A percentile compares a stretch with the other conserved stretches of the same genome.
These are phyloP conservation scores for Pycnonotus jocosus DNA, from an alignment of 2,113 vertebrate genomes.

Conservation along the genomic window DNA sequence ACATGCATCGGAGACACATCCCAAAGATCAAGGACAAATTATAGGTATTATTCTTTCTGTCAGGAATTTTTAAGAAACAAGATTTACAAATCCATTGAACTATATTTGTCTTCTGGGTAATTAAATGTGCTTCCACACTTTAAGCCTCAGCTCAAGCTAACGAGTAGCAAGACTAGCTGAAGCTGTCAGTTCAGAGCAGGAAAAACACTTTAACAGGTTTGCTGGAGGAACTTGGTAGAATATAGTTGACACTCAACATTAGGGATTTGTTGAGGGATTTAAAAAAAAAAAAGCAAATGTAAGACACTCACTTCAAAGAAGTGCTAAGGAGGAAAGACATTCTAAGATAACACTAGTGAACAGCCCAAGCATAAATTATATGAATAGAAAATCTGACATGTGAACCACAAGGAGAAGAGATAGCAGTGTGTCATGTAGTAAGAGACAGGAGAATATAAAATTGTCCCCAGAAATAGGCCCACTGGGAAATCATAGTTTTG, in stretches of 20 bases:
- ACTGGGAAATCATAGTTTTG: not conserved
- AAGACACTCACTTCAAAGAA: conserved; percentile 39
- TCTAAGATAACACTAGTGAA: not conserved
- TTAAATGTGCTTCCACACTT: not conserved
- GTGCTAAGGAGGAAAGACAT: not conserved
- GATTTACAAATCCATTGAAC: not conserved
- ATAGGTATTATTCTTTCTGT: not conserved
- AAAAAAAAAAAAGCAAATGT: not conserved
- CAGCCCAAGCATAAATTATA: not conserved
- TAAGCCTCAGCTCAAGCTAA: not conserved
- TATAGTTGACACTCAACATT: not conserved
- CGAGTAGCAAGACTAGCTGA: not conserved
- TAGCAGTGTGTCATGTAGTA: not conserved
- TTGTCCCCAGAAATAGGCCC: not conserved
- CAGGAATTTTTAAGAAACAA: not conserved
- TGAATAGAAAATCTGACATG: not conserved
- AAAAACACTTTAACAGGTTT: not conserved
- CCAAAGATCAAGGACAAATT: not conserved
- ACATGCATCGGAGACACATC: not conserved
- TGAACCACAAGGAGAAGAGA: not conserved
- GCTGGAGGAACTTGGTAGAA: not conserved
- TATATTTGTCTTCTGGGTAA: not conserved
- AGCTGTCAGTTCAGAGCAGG: not conserved
- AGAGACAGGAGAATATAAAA: not conserved
- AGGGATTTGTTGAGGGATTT: not conserved